These are phyloP conservation scores for Rhodophaea formosa DNA, from an alignment of 2,888 invertebrate species.

Conservation along the genomic window DNA sequence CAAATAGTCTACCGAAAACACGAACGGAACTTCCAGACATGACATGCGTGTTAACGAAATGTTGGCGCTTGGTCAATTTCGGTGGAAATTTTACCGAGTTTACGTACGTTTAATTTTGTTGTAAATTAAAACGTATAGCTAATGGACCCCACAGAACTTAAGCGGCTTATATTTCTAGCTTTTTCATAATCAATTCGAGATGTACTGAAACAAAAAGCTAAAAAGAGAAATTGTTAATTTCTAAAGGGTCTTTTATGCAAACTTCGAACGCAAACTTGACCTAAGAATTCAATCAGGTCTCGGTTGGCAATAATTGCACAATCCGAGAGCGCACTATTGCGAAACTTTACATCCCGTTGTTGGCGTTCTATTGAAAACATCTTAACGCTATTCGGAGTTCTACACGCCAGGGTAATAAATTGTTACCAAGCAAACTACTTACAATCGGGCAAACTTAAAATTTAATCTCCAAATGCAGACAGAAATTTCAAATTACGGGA, in stretches of 20 bases:
- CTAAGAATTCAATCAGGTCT: conserved; percentile 76
- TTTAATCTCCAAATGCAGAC: conserved; percentile 69
- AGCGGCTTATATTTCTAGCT: conserved; percentile 34
- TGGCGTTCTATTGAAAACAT: conserved; percentile 74
- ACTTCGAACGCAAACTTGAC: conserved; percentile 68
- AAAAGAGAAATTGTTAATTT: conserved; percentile 60
- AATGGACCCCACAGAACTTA: conserved; percentile 35
- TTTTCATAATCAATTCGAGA: conserved; percentile 43
- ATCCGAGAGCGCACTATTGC: conserved; percentile 66
- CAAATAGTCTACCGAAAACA: conserved; percentile 72
- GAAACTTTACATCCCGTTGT: conserved; percentile 72
- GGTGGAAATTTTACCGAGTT: conserved; percentile 53
- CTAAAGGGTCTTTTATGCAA: conserved; percentile 66
- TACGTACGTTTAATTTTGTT: conserved; percentile 49
- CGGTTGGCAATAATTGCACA: conserved; percentile 71
- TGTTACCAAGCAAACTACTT: conserved; percentile 64
- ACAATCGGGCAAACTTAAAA: conserved; percentile 63
- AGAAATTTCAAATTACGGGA: conserved; percentile 57
- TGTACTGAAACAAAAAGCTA: conserved; percentile 48
- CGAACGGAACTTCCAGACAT: conserved; percentile 72
- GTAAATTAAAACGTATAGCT: conserved; percentile 50
- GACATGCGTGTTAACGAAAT: conserved; percentile 75
- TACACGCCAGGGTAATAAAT: conserved; percentile 66
- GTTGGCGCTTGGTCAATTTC: conserved; percentile 69
- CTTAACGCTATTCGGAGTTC: conserved; percentile 64